Evolutionary conservation across 2,797 vertebrate species (phyloP), one percentile per base, ranked within the genome.

Genomic region (Poecilia picta): DNA sequence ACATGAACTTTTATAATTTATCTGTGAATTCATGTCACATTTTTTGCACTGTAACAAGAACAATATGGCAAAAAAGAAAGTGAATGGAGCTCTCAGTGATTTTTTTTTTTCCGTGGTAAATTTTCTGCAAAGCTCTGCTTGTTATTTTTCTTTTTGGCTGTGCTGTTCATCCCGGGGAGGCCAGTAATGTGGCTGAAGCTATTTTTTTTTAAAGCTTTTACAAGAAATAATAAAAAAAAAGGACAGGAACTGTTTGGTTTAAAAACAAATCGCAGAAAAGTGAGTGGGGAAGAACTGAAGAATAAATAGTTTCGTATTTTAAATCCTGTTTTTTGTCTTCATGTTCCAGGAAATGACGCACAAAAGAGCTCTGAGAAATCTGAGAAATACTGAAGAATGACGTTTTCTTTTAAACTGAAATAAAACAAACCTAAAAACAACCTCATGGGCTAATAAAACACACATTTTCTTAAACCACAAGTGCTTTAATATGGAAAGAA

Each of bases 391-490:
- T 80, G 80, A 84, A 84, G 76, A 83, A 72, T 76, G 20, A 85
- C 59, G 77, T 74, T 77, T 75, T 66, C 47, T 73, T 78, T 82
- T 72, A 33, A 83, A 76, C 31, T 84, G 16, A 81, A 85, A 90
- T 74, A 81, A 74, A 49, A 33, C 31, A 36, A 49, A 79, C 53
- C 39, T 41, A 53, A 62, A 71, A 33, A 41, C 25, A 68, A 57
- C 72, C 2, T 79, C 15, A 66, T 87, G 83, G 86, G 79, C 85
- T 81, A 79, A 88, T 77, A 85, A 83, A 77, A 89, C 82, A 81
- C 75, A 62, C 47, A 87, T 89, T 87, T 91, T 91, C 84, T 87
- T 86, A 91, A 92, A 93, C 92, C 93, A 91, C 89, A 94, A 95
- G 93, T 94, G 94, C 94, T 94, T 94, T 89, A 89, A 83, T 83